Percentiles rank a stretch among this genome's conserved stretches.
phyloP scores from a whole-genome alignment of 2,888 invertebrate genomes.

The Dryomyza anilis region DNA sequence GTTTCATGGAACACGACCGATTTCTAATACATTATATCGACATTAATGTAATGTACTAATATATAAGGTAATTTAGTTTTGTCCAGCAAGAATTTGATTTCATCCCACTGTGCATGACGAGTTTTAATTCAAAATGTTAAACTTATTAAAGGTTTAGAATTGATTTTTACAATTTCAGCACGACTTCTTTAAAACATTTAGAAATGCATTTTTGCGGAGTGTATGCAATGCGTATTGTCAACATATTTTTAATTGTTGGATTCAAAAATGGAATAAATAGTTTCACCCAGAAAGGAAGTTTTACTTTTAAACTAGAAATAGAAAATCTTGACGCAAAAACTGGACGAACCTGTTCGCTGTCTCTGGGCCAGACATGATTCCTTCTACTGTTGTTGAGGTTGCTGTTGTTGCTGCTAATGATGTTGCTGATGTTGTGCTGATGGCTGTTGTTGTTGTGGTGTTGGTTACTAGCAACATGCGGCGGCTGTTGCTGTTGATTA shows the following conservation, averaged over 20 bases:
- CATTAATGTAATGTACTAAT: too few relatives aligned
- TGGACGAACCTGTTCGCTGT: slow-evolving; percentile 49
- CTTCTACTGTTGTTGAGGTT: slow-evolving; percentile 32
- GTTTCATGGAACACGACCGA: too few relatives aligned
- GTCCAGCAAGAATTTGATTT: too few relatives aligned
- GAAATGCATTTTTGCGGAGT: too few relatives aligned
- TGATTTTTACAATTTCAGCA: too few relatives aligned
- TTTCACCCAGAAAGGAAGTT: not conserved
- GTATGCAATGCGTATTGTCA: too few relatives aligned
- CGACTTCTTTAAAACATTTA: too few relatives aligned
- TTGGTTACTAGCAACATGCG: slow-evolving; percentile 3
- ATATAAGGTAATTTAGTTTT: too few relatives aligned
- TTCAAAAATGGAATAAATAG: not conserved
- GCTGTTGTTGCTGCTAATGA: slow-evolving; percentile 34
- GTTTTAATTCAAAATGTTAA: too few relatives aligned
- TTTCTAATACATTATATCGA: too few relatives aligned
- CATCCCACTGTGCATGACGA: too few relatives aligned
- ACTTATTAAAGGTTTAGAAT: too few relatives aligned
- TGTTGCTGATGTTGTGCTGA: slow-evolving; percentile 33
- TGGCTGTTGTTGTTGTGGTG: not conserved
- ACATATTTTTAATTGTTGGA: not conserved
- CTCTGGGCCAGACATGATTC: slow-evolving; percentile 40
- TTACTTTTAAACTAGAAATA: slow-evolving; percentile 11
- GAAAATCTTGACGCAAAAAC: slow-evolving; percentile 39
- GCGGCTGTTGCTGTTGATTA: slow-evolving; percentile 36